A percentile compares a stretch with the other conserved stretches of the same genome.
These are phyloP conservation scores for Aphaenogaster ashmeadi DNA, from an alignment of 1,140 invertebrate species.

Conservation along the genomic window DNA sequence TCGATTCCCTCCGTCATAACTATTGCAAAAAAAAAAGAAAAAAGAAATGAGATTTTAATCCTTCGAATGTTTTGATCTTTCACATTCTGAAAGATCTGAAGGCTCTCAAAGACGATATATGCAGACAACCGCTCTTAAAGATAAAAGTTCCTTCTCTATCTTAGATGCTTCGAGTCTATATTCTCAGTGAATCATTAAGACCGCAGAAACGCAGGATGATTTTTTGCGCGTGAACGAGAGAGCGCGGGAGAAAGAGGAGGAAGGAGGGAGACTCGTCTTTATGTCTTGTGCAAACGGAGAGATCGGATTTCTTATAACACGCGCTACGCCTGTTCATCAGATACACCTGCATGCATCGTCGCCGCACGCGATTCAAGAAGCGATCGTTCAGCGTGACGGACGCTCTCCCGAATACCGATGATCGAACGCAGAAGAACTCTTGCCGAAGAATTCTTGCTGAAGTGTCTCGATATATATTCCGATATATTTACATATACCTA, in stretches of 20 bases:
- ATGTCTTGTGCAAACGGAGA: conserved; percentile 57
- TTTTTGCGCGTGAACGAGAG: conserved; percentile 9
- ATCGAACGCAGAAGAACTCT: conserved; percentile 9
- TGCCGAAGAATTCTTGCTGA: background rate
- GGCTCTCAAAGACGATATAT: background rate
- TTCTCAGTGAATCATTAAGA: conserved; percentile 16
- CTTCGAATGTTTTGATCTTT: background rate
- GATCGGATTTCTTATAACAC: conserved; percentile 65
- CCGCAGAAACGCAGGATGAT: background rate
- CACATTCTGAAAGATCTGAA: background rate
- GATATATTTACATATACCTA: background rate
- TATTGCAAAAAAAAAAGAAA: background rate
- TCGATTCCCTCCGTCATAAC: background rate
- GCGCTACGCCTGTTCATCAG: conserved; percentile 40
- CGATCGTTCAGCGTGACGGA: conserved; percentile 48
- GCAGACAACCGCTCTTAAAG: background rate
- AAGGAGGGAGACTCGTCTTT: background rate
- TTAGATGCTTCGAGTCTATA: background rate
- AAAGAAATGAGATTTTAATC: background rate
- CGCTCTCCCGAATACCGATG: conserved; percentile 34
- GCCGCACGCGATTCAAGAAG: conserved; percentile 49
- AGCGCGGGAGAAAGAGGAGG: too few species aligned
- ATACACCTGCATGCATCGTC: conserved; percentile 60
- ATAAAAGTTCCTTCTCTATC: background rate
- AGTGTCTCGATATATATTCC: background rate